phyloP scores from a whole-genome alignment of 2,113 vertebrate species.

The Geococcyx californianus region DNA sequence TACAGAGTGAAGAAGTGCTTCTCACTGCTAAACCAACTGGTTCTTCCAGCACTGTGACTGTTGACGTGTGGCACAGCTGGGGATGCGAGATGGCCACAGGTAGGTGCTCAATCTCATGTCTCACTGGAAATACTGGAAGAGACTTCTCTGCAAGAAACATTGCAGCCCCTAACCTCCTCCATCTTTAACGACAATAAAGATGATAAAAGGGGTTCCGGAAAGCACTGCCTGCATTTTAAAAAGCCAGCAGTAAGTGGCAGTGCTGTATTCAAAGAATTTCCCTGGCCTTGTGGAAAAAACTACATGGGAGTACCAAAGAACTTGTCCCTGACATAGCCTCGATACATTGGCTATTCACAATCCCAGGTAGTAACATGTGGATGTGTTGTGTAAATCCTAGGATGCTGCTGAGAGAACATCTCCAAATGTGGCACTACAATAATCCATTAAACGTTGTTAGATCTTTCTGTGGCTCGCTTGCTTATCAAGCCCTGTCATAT shows the following conservation, averaged over 20 bases:
- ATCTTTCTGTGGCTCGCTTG: not conserved
- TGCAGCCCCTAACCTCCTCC: not conserved
- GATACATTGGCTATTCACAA: not conserved
- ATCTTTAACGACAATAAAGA: not conserved
- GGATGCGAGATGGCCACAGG: not conserved
- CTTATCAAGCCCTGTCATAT: conserved; percentile 26
- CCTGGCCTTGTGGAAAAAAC: not conserved
- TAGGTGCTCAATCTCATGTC: not conserved
- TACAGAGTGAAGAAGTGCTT: not conserved
- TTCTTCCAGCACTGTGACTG: not conserved
- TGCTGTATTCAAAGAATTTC: not conserved
- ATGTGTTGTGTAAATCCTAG: not conserved
- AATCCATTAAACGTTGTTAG: conserved; percentile 35
- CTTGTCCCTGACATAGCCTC: not conserved
- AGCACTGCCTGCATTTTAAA: not conserved
- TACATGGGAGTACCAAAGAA: not conserved
- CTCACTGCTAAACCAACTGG: not conserved
- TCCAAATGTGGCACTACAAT: not conserved
- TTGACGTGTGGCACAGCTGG: not conserved
- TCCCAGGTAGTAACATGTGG: not conserved
- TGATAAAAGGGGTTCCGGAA: not conserved
- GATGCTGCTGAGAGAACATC: not conserved
- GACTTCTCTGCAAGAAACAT: not conserved
- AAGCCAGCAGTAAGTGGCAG: not conserved
- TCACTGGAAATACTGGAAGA: not conserved